A percentile compares a stretch with the other conserved stretches of the same genome.
Evolutionary conservation across 2,113 vertebrate genomes (phyloP).

Genomic region (Oenanthe melanoleuca): DNA sequence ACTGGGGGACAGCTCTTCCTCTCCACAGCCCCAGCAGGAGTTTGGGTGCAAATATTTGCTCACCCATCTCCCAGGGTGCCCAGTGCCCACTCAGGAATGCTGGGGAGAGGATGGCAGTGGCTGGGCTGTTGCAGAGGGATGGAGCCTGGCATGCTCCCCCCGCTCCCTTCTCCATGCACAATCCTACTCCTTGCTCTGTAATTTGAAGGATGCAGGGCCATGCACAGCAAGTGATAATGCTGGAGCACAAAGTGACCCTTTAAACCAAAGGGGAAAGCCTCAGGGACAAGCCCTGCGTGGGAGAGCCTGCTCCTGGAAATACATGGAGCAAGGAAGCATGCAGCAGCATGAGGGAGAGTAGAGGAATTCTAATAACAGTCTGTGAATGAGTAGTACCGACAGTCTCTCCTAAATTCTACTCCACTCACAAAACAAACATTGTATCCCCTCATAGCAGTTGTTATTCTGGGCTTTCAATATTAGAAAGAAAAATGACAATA

Average conservation of each 20-base stretch:
- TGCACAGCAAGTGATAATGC: accelerated
- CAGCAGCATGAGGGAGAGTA: accelerated
- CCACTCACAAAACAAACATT: neutral
- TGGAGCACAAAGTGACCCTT: neutral
- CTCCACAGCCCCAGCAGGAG: neutral
- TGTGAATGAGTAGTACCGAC: neutral
- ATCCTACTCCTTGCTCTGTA: neutral
- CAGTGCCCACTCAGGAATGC: neutral
- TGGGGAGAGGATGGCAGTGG: neutral
- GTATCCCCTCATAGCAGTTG: neutral
- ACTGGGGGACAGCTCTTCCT: neutral
- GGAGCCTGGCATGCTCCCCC: neutral
- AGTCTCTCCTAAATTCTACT: neutral
- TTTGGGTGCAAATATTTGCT: neutral
- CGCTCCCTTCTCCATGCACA: accelerated
- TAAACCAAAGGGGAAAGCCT: neutral
- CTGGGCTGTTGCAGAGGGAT: neutral
- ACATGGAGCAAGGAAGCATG: neutral
- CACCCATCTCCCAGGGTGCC: neutral
- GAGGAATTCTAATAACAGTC: accelerated
- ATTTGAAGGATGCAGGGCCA: neutral
- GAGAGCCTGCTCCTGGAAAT: neutral
- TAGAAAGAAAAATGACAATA: neutral
- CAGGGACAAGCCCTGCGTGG: accelerated
- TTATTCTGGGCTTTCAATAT: neutral